These are phyloP conservation scores for Euplagia quadripunctaria DNA, from an alignment of 2,888 invertebrate species.

Conservation along the genomic window DNA sequence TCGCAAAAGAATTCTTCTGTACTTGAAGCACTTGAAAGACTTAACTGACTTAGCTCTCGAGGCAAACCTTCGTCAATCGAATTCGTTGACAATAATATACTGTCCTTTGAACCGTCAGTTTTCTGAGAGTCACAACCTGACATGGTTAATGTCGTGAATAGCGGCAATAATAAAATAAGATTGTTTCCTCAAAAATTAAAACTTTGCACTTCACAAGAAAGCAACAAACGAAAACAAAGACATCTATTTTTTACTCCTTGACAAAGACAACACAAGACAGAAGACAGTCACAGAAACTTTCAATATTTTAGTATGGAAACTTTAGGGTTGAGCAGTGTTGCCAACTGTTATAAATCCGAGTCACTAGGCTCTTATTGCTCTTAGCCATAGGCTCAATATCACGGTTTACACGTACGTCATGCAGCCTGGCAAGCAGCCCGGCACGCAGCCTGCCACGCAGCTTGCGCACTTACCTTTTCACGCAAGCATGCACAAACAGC, in stretches of 20 bases:
- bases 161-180: constrained; percentile 4
- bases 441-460: no score
- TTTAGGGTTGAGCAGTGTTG: no score
- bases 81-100: constrained; percentile 75
- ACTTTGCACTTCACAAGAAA: constrained; percentile 45
- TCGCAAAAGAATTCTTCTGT: constrained; percentile 93
- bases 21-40: constrained; percentile 89
- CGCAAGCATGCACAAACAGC: no score
- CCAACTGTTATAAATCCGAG: no score
- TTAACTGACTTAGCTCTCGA: constrained; percentile 90
- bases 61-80: constrained; percentile 88
- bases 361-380: no score
- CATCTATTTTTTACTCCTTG: constrained; percentile 35
- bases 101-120: constrained; percentile 78
- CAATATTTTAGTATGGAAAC: no score
- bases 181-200: constrained; percentile 24
- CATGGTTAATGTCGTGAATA: constrained; percentile 61
- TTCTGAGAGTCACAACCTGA: constrained; percentile 79
- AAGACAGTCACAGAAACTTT: not conserved
- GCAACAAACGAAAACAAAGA: constrained; percentile 68
- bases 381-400: no score
- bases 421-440: no score
- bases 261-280: constrained; percentile 25
- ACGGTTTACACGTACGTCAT: no score
- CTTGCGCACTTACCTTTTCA: no score